Base-by-base conservation (phyloP, 2,888 invertebrate genomes). In the Pterobdella sp. region DNA sequence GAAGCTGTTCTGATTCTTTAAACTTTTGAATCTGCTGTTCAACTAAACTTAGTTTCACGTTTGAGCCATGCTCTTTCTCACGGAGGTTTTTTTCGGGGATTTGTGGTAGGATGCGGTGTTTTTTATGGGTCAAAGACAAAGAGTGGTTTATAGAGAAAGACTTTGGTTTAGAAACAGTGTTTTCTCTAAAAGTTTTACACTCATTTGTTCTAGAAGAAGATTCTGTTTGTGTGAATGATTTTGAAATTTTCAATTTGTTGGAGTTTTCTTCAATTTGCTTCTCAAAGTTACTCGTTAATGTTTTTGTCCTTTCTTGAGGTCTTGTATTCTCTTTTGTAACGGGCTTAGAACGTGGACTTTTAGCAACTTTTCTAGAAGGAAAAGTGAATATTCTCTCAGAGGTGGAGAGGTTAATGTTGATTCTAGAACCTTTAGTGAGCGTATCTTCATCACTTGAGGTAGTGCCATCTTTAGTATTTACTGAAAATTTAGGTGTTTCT, bases 241-340 rank as follows among this genome's bases (percentile, higher is more conserved):
- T 42, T 42, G 49, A 42, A 7, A 42, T 14, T 42, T 42, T 42
- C 10, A 22, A 26, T 26, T 18, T 18, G 18, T 4, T 14, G 4
- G 60, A 56, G 4, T n/a, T 56, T 22, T 56, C 60, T n/a, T 56
- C 26, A 22, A 56, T 22, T n/a, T 22, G 18, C 60, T 56, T 56
- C n/a, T 56, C 60, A 26, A 56, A 56, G 7, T 18, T 4, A 18
- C 18, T 22, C n/a, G 60, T 26, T n/a, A 56, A n/a, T 14, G 4
- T 56, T 56, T 56, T 56, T 3, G n/a, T 56, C 3, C 26, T 56
- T n/a, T 56, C 60, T 56, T 56, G 60, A 56, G n/a, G 10, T 56
- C 26, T n/a, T 22, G n/a, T 22, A 56, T 7, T 56, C n/a, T 56
- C 26, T 56, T 56, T 56, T 26, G n/a, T 22, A 3, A n/a, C 26